phyloP scores from a whole-genome alignment of 2,113 vertebrate species.

The Lepus europaeus region DNA sequence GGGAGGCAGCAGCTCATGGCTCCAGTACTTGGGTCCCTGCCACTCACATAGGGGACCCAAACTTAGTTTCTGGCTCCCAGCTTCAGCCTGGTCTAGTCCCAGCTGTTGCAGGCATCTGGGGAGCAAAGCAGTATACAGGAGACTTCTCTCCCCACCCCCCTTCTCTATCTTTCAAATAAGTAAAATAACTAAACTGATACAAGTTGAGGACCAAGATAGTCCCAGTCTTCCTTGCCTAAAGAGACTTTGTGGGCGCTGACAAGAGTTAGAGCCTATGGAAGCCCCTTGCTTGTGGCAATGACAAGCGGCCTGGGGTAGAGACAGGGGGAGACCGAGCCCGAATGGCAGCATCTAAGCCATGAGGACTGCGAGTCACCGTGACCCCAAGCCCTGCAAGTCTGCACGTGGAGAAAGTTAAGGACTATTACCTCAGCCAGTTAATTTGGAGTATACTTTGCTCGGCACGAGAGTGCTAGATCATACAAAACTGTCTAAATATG shows the following conservation, averaged over 20 bases:
- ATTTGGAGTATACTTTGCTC: slow-evolving; percentile 69
- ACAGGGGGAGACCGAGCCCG: background rate
- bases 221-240: background rate
- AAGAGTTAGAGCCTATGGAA: background rate
- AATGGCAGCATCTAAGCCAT: background rate
- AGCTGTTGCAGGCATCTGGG: no score
- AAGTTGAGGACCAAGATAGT: slow-evolving; percentile 19
- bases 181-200: background rate
- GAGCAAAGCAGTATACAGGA: no score
- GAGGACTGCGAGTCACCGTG: background rate
- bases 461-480: slow-evolving; percentile 62
- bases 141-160: no score
- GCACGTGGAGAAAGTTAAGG: slow-evolving; percentile 41
- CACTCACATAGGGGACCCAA: no score
- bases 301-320: background rate
- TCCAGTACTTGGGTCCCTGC: no score
- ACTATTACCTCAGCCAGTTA: slow-evolving; percentile 52
- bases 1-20: no score
- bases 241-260: background rate
- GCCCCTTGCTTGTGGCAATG: background rate
- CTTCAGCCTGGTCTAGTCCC: no score
- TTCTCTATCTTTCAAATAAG: no score
- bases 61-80: no score
- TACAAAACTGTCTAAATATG: slow-evolving; percentile 69
- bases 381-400: slow-evolving; percentile 18